A percentile compares a stretch with the other conserved stretches of the same genome.
Evolutionary conservation across 2,888 invertebrate species (phyloP).

Genomic region (Nycteola revayana): DNA sequence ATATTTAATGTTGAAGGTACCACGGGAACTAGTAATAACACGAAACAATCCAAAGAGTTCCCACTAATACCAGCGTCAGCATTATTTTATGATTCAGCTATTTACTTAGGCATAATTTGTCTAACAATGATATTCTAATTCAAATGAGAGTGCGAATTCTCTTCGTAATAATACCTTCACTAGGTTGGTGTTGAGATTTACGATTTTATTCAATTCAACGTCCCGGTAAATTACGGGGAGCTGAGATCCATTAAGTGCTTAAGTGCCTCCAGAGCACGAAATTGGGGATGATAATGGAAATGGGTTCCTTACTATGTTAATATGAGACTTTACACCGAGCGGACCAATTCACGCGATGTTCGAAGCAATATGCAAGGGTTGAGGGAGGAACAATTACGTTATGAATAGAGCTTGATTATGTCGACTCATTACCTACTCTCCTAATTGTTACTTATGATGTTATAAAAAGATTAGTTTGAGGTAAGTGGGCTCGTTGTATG

Average conservation of each 20-base stretch:
- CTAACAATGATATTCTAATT: constrained; percentile 45
- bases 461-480: constrained; percentile 19
- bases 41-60: no score
- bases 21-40: no score
- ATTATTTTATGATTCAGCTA: no score
- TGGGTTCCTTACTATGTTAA: constrained; percentile 77
- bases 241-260: constrained; percentile 80
- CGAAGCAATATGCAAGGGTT: constrained; percentile 52
- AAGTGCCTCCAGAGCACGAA: constrained; percentile 79
- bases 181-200: constrained; percentile 74
- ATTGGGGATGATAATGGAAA: constrained; percentile 80
- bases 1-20: no score
- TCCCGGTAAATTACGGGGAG: constrained; percentile 75
- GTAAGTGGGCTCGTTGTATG: constrained; percentile 5
- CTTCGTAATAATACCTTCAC: constrained; percentile 66
- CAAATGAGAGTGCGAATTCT: constrained; percentile 60
- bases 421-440: constrained; percentile 28
- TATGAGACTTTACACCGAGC: constrained; percentile 64
- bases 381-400: constrained; percentile 42
- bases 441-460: constrained; percentile 20
- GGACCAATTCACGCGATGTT: constrained; percentile 63
- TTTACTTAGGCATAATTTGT: constrained; percentile 32
- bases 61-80: no score
- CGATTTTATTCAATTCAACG: constrained; percentile 79
- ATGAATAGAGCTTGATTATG: constrained; percentile 40